phyloP scores from a whole-genome alignment of 2,797 vertebrate species.

The Babyrousa celebensis region DNA sequence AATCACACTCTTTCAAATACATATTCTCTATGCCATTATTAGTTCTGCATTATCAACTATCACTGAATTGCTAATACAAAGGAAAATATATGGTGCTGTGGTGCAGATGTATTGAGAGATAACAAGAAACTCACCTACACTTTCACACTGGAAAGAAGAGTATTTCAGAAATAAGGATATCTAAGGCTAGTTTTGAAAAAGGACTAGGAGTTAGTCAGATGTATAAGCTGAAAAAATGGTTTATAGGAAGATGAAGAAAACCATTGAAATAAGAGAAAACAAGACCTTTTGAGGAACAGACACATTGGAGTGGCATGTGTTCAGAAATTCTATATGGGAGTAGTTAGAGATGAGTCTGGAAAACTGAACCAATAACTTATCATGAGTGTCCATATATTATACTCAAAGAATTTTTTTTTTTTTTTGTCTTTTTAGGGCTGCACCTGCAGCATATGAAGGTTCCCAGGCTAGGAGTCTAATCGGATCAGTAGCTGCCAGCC shows the following conservation, averaged over 20 bases:
- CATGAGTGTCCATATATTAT: neutral
- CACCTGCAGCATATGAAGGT: too few species aligned
- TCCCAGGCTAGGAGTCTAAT: too few species aligned
- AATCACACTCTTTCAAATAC: neutral
- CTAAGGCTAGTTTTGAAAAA: neutral
- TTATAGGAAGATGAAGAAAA: neutral
- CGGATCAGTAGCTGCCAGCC: too few species aligned
- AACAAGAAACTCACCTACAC: neutral
- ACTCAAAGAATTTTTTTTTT: neutral
- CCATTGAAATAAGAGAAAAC: neutral
- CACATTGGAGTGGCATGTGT: accelerated
- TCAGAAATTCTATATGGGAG: neutral
- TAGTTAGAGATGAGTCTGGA: neutral
- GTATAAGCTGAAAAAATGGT: neutral
- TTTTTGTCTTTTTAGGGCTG: too few species aligned
- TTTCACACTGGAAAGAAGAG: neutral
- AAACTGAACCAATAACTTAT: neutral
- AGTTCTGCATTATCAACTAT: neutral
- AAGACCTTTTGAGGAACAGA: neutral
- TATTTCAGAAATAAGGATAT: neutral
- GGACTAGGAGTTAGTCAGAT: neutral
- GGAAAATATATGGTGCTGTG: neutral
- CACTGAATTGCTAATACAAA: neutral
- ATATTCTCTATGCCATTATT: neutral
- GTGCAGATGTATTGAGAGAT: neutral